Evolutionary conservation across 2,113 vertebrate species (phyloP).

Genomic region (Cynopterus brachyotis): DNA sequence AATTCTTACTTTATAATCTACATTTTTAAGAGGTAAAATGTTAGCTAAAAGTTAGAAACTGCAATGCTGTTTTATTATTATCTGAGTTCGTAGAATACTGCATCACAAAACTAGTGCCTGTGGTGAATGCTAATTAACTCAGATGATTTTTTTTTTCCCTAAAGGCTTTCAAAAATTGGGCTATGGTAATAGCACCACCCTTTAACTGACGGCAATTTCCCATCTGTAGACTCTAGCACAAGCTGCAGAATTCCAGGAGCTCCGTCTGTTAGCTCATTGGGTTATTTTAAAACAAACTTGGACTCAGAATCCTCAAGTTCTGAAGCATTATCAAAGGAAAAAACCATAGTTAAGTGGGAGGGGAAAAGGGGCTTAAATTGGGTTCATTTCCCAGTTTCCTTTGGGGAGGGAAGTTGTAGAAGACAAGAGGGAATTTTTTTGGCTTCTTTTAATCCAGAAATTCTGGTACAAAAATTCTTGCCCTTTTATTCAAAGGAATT

Average conservation of each 20-base stretch:
- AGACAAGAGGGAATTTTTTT: background rate
- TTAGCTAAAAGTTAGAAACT: constrained; percentile 48
- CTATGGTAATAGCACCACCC: constrained; percentile 63
- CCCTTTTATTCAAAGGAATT: background rate
- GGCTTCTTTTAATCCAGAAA: constrained; percentile 18
- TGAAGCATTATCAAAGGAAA: constrained; percentile 31
- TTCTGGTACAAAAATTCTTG: background rate
- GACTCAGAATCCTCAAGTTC: constrained; percentile 57
- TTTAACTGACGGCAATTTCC: constrained; percentile 76
- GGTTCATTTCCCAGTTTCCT: background rate
- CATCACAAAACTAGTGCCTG: constrained; percentile 9
- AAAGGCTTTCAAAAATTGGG: constrained; percentile 69
- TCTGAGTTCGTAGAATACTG: constrained; percentile 56
- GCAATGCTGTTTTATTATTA: background rate
- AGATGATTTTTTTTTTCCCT: constrained; percentile 63
- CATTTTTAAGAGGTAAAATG: constrained; percentile 40
- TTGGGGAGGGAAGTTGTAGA: background rate
- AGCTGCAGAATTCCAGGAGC: constrained; percentile 77
- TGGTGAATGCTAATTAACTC: constrained; percentile 76
- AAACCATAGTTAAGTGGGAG: background rate
- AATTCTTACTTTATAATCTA: constrained; percentile 19
- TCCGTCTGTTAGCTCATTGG: constrained; percentile 76
- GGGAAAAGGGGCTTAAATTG: background rate
- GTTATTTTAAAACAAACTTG: constrained; percentile 77
- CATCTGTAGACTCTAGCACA: constrained; percentile 81